Conservation (phyloP, 2,113 vertebrate genomes). For the Thamnaconus septentrionalis region DNA sequence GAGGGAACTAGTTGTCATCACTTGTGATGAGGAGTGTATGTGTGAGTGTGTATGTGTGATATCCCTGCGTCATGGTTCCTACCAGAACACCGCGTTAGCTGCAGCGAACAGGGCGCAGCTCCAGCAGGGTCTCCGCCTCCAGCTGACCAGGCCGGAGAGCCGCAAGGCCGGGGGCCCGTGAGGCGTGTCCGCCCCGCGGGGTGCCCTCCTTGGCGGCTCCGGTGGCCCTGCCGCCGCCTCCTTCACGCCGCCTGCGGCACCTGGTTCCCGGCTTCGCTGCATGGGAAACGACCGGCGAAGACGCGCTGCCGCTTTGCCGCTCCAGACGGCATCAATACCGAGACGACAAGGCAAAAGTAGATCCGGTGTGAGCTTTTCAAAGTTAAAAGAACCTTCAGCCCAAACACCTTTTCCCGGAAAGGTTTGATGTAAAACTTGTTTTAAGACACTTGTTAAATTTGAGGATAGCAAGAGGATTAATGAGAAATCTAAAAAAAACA, state of each 20-base stretch:
- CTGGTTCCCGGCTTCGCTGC: constrained; percentile 54
- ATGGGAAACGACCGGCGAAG: constrained; percentile 35
- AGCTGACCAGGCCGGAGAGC: constrained; percentile 71
- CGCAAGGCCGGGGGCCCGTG: constrained; percentile 22
- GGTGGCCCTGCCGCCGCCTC: constrained; percentile 8
- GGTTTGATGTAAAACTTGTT: no score
- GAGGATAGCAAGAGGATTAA: no score
- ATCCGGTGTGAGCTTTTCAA: constrained; percentile 30
- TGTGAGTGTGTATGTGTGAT: neutral
- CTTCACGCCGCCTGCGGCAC: constrained; percentile 21
- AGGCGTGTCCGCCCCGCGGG: neutral
- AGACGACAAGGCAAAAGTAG: fast-evolving
- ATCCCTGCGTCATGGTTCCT: constrained; percentile 62
- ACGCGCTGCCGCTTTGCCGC: constrained; percentile 34
- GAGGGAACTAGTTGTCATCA: no score
- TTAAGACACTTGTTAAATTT: no score
- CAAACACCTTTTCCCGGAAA: neutral
- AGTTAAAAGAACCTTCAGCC: constrained; percentile 18
- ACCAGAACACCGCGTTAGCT: constrained; percentile 75
- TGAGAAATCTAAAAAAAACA: no score
- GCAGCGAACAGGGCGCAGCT: constrained; percentile 80
- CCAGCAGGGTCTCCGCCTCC: constrained; percentile 78
- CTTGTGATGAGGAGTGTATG: no score
- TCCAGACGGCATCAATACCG: constrained; percentile 4
- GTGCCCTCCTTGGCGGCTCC: constrained; percentile 1